Base-by-base conservation (phyloP, 1,140 invertebrate species). In the Pogonus chalceus region DNA sequence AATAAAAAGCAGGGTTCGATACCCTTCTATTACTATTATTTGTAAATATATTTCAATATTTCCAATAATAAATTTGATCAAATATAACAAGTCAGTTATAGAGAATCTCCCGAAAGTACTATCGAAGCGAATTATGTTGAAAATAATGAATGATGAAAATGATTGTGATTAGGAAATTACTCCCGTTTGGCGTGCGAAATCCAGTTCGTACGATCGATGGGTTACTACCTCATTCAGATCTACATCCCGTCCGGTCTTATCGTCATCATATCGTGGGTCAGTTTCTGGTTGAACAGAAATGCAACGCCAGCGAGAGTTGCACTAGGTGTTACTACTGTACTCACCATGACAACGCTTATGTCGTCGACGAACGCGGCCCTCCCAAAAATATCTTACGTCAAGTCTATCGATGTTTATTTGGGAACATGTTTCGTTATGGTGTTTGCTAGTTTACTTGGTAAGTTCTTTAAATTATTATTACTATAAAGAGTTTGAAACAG, bases 91-190 rank as follows among this genome's bases (percentile, higher is more conserved):
- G n/a, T n/a, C n/a, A n/a, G n/a, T n/a, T n/a, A n/a, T n/a, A n/a
- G n/a, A n/a, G n/a, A n/a, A n/a, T n/a, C n/a, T n/a, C n/a, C n/a
- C n/a, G n/a, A n/a, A n/a, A n/a, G n/a, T n/a, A n/a, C n/a, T n/a
- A n/a, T n/a, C n/a, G n/a, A n/a, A n/a, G n/a, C n/a, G n/a, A n/a
- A n/a, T n/a, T n/a, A n/a, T n/a, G n/a, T n/a, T n/a, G n/a, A n/a
- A n/a, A n/a, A n/a, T n/a, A n/a, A n/a, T n/a, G n/a, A n/a, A n/a
- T n/a, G n/a, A n/a, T n/a, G n/a, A n/a, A n/a, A n/a, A n/a, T n/a
- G n/a, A n/a, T n/a, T n/a, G n/a, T n/a, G n/a, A n/a, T n/a, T 77
- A 96, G 94, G 95, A 79, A 96, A 98, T 78, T 98, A 98, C 76
- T 97, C 94, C 64, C 84, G 95, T 66, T 78, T 98, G 79, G 90